These are phyloP conservation scores for Procapra przewalskii DNA, from an alignment of 2,113 vertebrate genomes.

Conservation along the genomic window DNA sequence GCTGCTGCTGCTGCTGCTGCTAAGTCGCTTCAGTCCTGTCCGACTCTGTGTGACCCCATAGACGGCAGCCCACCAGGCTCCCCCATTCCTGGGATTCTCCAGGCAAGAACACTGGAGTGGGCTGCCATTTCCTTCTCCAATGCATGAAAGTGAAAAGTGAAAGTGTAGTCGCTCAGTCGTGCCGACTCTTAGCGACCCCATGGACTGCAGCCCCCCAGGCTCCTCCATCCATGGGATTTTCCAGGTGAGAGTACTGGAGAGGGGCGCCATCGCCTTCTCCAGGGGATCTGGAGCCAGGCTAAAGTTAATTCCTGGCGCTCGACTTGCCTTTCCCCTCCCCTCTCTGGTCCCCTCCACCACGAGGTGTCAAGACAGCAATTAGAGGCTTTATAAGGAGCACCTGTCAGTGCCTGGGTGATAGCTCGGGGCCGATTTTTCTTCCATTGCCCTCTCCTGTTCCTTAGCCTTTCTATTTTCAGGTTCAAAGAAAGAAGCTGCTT, in stretches of 20 bases:
- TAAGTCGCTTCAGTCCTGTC: not conserved
- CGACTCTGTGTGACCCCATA: accelerated
- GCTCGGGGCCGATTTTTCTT: constrained; percentile 36
- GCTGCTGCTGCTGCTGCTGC: not conserved
- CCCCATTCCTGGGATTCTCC: no score
- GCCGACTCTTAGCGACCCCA: not conserved
- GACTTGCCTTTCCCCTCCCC: constrained; percentile 20
- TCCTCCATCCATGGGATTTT: not conserved
- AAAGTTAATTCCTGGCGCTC: constrained; percentile 48
- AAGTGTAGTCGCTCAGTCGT: not conserved
- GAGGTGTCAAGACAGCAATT: constrained; percentile 47
- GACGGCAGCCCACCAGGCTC: not conserved
- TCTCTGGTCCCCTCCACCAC: not conserved
- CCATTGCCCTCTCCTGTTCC: constrained; percentile 54
- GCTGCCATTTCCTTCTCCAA: no score
- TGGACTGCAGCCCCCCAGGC: not conserved
- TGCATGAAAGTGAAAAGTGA: no score
- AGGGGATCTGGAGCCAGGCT: constrained; percentile 1
- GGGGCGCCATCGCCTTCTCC: not conserved
- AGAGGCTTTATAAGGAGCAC: constrained; percentile 58
- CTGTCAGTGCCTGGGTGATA: constrained; percentile 29
- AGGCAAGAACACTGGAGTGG: no score
- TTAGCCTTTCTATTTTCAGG: constrained; percentile 69
- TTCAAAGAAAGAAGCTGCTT: constrained; percentile 70
- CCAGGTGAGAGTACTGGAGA: not conserved